phyloP scores from a whole-genome alignment of 2,888 invertebrate species.

The Melolontha melolontha region DNA sequence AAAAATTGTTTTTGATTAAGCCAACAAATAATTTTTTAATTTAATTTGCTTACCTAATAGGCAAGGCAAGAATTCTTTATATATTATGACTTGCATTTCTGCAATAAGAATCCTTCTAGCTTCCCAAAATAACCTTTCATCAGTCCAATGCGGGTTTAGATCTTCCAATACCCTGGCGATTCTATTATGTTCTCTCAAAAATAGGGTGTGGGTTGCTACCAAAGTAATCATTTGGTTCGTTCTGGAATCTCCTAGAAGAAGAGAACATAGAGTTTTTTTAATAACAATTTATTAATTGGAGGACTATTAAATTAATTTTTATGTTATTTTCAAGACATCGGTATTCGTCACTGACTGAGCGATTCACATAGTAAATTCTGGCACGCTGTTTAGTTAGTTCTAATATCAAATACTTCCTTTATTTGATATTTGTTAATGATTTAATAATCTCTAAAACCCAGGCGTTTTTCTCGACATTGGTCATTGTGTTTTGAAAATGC shows the following conservation, averaged over 20 bases:
- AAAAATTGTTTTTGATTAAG: conserved; percentile 40
- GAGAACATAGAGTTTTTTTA: no score
- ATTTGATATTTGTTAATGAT: no score
- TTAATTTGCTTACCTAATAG: conserved; percentile 71
- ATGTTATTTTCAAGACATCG: no score
- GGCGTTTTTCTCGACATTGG: no score
- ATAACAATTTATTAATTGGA: background rate
- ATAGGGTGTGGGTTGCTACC: conserved; percentile 78
- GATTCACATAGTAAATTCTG: no score
- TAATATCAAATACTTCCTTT: no score
- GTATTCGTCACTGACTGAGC: no score
- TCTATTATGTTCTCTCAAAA: conserved; percentile 85
- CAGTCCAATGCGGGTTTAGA: conserved; percentile 81
- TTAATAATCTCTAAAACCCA: no score
- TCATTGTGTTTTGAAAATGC: no score
- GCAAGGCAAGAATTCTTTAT: conserved; percentile 84
- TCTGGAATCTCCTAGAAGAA: conserved; percentile 75
- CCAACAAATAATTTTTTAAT: background rate
- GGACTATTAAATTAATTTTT: no score
- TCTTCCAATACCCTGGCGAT: conserved; percentile 72
- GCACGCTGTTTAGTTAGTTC: no score
- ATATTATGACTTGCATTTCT: conserved; percentile 82
- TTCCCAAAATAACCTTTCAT: conserved; percentile 80
- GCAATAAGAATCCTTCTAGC: conserved; percentile 80
- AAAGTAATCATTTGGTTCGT: conserved; percentile 84